Conservation (phyloP, 2,797 vertebrate genomes). For the Anisognathus igniventris region DNA sequence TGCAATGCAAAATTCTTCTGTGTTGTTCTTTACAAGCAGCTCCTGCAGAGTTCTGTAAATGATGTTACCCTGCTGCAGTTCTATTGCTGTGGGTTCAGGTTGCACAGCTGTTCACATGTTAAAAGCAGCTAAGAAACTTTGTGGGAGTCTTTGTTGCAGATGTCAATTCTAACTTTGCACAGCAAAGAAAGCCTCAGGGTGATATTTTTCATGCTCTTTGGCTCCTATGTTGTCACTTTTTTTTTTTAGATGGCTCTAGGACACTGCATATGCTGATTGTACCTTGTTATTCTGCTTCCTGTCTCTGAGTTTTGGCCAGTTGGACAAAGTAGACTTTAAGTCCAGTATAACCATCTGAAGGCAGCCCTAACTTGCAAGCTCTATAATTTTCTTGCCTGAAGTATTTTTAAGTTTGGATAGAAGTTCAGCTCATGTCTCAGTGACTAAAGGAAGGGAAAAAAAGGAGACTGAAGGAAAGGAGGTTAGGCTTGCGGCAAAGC, state of each 20-base stretch:
- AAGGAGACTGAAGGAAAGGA: background rate
- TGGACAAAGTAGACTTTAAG: background rate
- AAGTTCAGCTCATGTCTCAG: background rate
- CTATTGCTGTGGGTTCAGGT: background rate
- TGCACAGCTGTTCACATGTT: background rate
- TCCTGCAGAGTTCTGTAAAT: background rate
- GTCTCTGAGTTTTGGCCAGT: background rate
- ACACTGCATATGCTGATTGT: background rate
- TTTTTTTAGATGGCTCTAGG: background rate
- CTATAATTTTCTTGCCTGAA: background rate
- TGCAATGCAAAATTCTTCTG: background rate
- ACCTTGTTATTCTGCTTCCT: background rate
- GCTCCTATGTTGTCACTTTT: accelerated
- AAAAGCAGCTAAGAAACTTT: background rate
- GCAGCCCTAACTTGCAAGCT: background rate
- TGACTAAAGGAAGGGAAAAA: background rate
- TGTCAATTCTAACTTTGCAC: background rate
- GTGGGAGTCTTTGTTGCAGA: background rate
- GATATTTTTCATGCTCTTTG: background rate
- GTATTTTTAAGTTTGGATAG: background rate
- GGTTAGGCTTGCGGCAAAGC: background rate
- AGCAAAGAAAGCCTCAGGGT: background rate
- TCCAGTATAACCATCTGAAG: background rate
- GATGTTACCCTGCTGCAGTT: background rate
- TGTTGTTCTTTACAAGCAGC: background rate